Evolutionary conservation across 2,113 vertebrate genomes (phyloP), one percentile per base, ranked within the genome.

Genomic region (Sturnus vulgaris): DNA sequence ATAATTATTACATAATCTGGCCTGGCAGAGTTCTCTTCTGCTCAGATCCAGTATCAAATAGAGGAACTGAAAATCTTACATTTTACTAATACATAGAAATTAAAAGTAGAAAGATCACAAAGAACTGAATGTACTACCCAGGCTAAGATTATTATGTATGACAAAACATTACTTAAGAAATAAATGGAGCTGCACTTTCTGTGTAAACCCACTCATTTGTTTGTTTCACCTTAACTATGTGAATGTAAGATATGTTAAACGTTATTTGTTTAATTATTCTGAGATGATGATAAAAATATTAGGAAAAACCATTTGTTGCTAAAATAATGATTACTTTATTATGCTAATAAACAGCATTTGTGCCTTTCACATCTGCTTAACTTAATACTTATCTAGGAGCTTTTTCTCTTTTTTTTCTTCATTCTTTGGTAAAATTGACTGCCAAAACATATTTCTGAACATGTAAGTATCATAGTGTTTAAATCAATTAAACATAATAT

Each of bases 201-300:
- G 30, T 59, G 33, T 52, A 78, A 91, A 42, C 33, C 11, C 31
- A 64, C 6, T 75, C 19, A 76, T 87, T 91, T 95, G 44, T 72
- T 92, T 95, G 89, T 91, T 96, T 94, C 75, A 81, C 52, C 59
- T 87, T 88, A 81, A 69, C 40, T 33, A 24, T 60, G 22, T 63
- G 30, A 60, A 72, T 44, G 15, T 40, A 82, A 71, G 23, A 35
- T 69, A 52, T 37, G 15, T 63, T 85, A 92, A 90, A 76, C 12
- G 46, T 57, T 57, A 75, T 82, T 88, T 86, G 9, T 80, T 95
- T 85, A 75, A 87, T 90, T 95, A 65, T 83, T 73, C 35, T 70
- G 27, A 25, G 25, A 68, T 90, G 56, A 53, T 81, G 40, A n/a
- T n/a, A n/a, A n/a, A n/a, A n/a, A n/a, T 80, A 92, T 82, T 92